These are phyloP conservation scores for Lepisosteus osseus DNA, from an alignment of 2,113 vertebrate genomes.

Conservation along the genomic window DNA sequence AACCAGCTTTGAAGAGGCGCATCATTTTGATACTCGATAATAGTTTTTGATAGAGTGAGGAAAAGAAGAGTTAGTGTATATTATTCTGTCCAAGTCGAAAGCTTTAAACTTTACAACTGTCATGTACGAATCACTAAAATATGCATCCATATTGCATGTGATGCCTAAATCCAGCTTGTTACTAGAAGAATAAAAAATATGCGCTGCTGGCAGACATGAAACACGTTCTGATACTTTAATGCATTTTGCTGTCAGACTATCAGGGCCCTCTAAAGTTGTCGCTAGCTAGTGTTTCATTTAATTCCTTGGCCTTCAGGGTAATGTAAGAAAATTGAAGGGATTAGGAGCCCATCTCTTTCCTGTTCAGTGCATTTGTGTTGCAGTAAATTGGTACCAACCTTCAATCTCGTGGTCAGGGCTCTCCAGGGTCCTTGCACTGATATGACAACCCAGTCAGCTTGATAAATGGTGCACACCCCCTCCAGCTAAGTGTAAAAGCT, in stretches of 20 bases:
- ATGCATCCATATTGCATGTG: slow-evolving; percentile 2
- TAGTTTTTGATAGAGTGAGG: too few species aligned
- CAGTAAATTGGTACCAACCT: slow-evolving; percentile 61
- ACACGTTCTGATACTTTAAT: slow-evolving; percentile 63
- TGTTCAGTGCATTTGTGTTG: slow-evolving; percentile 63
- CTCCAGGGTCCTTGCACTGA: slow-evolving; percentile 60
- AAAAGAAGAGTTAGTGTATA: too few species aligned
- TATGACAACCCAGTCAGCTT: slow-evolving; percentile 61
- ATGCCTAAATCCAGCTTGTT: not conserved
- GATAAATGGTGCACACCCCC: slow-evolving; percentile 55
- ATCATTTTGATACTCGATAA: too few species aligned
- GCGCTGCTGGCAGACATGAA: slow-evolving; percentile 46
- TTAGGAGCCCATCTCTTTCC: slow-evolving; percentile 60
- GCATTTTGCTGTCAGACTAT: slow-evolving; percentile 55
- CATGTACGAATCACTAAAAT: not conserved
- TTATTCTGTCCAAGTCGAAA: too few species aligned
- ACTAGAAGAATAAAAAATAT: not conserved
- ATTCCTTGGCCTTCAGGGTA: slow-evolving; percentile 67
- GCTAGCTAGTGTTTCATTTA: slow-evolving; percentile 63
- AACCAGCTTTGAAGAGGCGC: too few species aligned
- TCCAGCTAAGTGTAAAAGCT: slow-evolving; percentile 29
- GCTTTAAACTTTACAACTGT: not conserved
- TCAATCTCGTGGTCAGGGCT: slow-evolving; percentile 62
- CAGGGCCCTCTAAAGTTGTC: slow-evolving; percentile 58
- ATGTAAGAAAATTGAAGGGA: slow-evolving; percentile 70